These are phyloP conservation scores for Xyrauchen texanus DNA, from an alignment of 2,113 vertebrate species.

Conservation along the genomic window DNA sequence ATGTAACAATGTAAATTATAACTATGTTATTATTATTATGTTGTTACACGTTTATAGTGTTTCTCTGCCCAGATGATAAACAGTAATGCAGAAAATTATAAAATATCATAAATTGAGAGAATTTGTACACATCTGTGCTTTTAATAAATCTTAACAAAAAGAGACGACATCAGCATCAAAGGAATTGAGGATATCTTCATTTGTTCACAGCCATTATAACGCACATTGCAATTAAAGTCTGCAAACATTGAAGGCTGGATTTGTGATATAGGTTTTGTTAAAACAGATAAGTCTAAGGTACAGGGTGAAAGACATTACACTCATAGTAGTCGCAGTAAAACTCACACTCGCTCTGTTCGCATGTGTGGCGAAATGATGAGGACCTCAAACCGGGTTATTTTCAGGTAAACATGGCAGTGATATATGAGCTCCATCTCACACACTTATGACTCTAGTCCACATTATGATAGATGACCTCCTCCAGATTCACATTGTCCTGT, in stretches of 20 bases:
- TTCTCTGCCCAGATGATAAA: no score
- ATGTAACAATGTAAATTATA: no score
- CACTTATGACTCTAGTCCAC: constrained; percentile 52
- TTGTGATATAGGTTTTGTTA: neutral
- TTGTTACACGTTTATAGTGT: no score
- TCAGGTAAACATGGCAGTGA: constrained; percentile 57
- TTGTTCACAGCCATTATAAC: neutral
- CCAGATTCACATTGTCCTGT: constrained; percentile 49
- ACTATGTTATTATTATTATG: no score
- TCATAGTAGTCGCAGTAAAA: neutral
- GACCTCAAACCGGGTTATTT: constrained; percentile 59
- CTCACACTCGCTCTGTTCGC: constrained; percentile 13
- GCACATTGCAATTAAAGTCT: neutral
- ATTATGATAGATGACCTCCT: constrained; percentile 51
- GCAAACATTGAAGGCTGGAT: neutral
- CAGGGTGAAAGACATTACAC: neutral
- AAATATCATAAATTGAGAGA: no score
- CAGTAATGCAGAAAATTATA: no score
- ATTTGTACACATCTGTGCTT: no score
- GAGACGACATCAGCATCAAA: no score
- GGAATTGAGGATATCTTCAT: no score
- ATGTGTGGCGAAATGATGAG: constrained; percentile 47
- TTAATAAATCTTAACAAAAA: no score
- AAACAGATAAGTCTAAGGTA: neutral
- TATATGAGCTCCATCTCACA: constrained; percentile 57